Evolutionary conservation across 2,888 invertebrate genomes (phyloP).

Genomic region (Tolmerus cingulatus): DNA sequence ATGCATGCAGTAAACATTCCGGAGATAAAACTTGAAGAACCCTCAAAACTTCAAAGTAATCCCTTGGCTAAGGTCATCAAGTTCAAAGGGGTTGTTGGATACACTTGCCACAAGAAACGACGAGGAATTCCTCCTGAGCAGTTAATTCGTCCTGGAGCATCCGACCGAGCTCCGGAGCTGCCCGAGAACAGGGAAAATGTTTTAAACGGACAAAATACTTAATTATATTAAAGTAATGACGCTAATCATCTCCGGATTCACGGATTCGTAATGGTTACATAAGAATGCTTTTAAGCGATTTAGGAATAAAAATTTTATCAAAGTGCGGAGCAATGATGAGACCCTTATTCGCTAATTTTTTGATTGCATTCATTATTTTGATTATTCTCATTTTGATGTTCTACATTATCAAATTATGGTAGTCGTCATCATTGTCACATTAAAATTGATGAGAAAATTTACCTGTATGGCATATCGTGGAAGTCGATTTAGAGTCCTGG

Average conservation of each 20-base stretch:
- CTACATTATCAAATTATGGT: neutral
- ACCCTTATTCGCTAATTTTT: neutral
- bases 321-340: neutral
- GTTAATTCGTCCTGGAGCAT: neutral
- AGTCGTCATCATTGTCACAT: neutral
- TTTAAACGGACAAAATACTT: neutral
- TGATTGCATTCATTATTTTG: neutral
- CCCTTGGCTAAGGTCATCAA: neutral
- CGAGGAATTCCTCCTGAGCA: neutral
- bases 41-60: neutral
- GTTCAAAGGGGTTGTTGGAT: neutral
- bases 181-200: neutral
- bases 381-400: neutral
- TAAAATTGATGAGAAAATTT: neutral
- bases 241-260: neutral
- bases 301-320: neutral
- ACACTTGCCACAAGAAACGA: neutral
- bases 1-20: neutral
- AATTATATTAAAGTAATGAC: neutral
- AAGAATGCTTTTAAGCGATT: conserved; percentile 11
- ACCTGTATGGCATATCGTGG: neutral
- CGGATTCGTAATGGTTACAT: neutral
- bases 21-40: neutral
- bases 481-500: neutral
- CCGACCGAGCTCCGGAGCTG: neutral